Evolutionary conservation across 2,888 invertebrate species (phyloP), one percentile per base, ranked within the genome.

Genomic region (Scaptomyza parva): DNA sequence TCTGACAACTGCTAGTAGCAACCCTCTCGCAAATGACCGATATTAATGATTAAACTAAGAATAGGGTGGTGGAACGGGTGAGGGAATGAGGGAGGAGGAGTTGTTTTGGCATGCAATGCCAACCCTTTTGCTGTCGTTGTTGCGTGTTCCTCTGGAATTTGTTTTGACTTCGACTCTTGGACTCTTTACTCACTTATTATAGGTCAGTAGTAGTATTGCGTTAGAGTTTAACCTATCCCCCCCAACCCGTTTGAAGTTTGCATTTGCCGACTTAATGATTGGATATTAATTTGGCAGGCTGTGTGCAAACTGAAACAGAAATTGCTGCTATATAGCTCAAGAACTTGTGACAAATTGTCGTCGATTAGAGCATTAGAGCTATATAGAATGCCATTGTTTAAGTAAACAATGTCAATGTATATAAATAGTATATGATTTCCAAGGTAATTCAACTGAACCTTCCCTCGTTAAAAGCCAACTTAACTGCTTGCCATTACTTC

Each of bases 221-320:
- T 65, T 64, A 40, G 60, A 40, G 60, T 35, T 60, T 14, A 8
- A 33, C 33, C 11, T 17, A 8, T 20, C 14, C 9, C 8, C 12
- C 14, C 45, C 47, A 4, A 6, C 17, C 24, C 12, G 11, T 17
- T 41, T 55, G 61, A 59, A 60, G 69, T 52, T 52, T 18, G 50
- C 37, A 33, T 43, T 37, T 48, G 74, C 64, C 50, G 55, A 65
- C 73, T 82, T 82, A 87, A 82, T 85, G 82, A 82, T 87, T 82
- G 79, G 83, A 82, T 82, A 82, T 82, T 85, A 82, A 87, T 82
- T 82, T 79, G 76, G 63, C 72, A 55, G 57, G 47, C 67, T 64
- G 50, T 48, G 54, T 51, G 8, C 17, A 14, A 35, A 14, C 35
- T 35, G 2, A 26, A 35, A 14, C 35, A 14, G 2, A 26, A 37